Evolutionary conservation across 1,140 invertebrate species (phyloP).

Genomic region (Bombus superbus): DNA sequence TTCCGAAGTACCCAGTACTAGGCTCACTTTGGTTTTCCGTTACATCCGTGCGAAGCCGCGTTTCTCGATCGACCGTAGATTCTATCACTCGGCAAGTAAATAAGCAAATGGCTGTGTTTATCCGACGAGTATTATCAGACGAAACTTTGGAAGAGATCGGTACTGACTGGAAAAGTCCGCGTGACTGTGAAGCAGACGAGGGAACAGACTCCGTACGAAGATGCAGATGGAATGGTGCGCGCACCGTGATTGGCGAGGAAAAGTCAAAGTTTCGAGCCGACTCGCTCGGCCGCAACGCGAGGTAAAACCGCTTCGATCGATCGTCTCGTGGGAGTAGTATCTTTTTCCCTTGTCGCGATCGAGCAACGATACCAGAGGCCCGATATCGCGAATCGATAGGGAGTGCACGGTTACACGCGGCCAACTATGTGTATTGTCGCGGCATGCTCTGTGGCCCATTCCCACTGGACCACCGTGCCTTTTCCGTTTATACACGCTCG

Average conservation of each 20-base stretch:
- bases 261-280: conserved; percentile 38
- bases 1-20: background rate
- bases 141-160: background rate
- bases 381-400: conserved; percentile 63
- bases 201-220: background rate
- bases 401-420: conserved; percentile 39
- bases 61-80: conserved; percentile 1
- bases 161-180: too few relatives aligned
- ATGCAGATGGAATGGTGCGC: conserved; percentile 13
- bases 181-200: background rate
- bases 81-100: background rate
- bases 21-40: background rate
- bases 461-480: conserved; percentile 33
- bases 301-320: conserved; percentile 45
- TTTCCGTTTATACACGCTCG: background rate
- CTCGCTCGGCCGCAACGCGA: background rate
- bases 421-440: conserved; percentile 38
- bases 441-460: conserved; percentile 11
- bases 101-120: background rate
- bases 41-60: background rate
- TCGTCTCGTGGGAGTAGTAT: conserved; percentile 58
- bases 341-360: conserved; percentile 53
- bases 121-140: background rate
- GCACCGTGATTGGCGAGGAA: conserved; percentile 5
- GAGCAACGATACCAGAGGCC: conserved; percentile 38